Conservation (phyloP, 2,888 invertebrate genomes). For the Latrodectus elegans region DNA sequence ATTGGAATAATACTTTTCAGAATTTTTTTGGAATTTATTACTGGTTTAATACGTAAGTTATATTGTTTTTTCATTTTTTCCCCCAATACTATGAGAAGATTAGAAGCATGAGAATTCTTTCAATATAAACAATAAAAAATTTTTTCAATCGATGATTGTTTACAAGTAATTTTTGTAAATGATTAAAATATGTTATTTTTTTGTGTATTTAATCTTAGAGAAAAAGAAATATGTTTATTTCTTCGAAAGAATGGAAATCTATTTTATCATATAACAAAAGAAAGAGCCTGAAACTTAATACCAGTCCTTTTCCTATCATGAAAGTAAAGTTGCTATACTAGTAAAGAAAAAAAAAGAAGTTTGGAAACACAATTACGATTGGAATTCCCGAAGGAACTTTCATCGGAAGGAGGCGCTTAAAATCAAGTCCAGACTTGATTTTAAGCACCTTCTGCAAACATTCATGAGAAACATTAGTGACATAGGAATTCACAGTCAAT, state of each 20-base stretch:
- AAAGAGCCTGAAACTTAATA: neutral
- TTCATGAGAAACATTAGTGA: constrained; percentile 34
- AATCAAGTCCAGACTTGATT: neutral
- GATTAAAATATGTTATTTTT: too few species aligned
- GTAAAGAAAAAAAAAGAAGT: constrained; percentile 1
- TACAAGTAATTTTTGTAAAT: too few species aligned
- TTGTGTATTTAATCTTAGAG: too few species aligned
- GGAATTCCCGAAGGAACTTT: constrained; percentile 25
- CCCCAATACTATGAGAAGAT: too few species aligned
- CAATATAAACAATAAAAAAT: too few species aligned
- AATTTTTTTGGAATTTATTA: too few species aligned
- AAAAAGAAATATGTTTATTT: too few species aligned
- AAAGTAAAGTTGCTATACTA: neutral
- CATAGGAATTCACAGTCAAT: constrained; percentile 37
- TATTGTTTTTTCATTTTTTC: too few species aligned
- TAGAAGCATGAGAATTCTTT: too few species aligned
- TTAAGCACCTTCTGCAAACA: neutral
- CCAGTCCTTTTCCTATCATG: neutral
- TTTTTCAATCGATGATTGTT: too few species aligned
- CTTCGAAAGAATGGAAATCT: neutral
- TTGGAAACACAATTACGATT: constrained; percentile 43
- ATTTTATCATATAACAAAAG: neutral
- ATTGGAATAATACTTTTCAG: too few species aligned
- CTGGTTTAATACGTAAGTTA: too few species aligned
- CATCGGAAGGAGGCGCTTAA: neutral